Conservation (phyloP, 2,888 invertebrate genomes). For the Gerris lacustris region DNA sequence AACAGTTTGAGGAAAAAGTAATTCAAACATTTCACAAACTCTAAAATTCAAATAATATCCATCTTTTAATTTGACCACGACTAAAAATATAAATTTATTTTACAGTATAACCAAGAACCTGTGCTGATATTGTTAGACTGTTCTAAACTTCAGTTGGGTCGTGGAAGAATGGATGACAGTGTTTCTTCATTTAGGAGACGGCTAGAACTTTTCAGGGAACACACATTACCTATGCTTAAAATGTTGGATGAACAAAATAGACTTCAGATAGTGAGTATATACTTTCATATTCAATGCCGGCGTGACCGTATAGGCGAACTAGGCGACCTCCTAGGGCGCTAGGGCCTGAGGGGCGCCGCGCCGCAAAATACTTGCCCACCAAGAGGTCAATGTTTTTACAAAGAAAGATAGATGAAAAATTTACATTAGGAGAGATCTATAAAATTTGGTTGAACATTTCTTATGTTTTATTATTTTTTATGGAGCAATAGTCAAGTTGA, state of each 20-base stretch:
- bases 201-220: conserved; percentile 73
- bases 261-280: conserved; percentile 62
- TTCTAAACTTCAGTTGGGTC: conserved; percentile 74
- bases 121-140: conserved; percentile 78
- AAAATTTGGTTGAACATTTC: no score
- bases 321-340: no score
- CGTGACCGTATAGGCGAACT: no score
- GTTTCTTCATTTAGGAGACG: conserved; percentile 72
- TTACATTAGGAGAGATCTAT: no score
- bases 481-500: no score
- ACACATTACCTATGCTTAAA: conserved; percentile 80
- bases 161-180: conserved; percentile 73
- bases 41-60: not conserved
- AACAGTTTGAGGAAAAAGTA: conserved; percentile 75
- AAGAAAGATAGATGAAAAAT: not conserved
- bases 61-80: not conserved
- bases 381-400: no score
- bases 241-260: conserved; percentile 67
- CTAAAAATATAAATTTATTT: conserved; percentile 18
- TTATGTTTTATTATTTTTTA: no score
- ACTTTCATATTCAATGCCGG: not conserved
- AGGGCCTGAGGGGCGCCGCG: no score
- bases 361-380: not conserved
- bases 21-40: conserved; percentile 35
- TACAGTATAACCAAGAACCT: conserved; percentile 62